Evolutionary conservation across 2,888 invertebrate species (phyloP).

Genomic region (Cantharis flavilabris): DNA sequence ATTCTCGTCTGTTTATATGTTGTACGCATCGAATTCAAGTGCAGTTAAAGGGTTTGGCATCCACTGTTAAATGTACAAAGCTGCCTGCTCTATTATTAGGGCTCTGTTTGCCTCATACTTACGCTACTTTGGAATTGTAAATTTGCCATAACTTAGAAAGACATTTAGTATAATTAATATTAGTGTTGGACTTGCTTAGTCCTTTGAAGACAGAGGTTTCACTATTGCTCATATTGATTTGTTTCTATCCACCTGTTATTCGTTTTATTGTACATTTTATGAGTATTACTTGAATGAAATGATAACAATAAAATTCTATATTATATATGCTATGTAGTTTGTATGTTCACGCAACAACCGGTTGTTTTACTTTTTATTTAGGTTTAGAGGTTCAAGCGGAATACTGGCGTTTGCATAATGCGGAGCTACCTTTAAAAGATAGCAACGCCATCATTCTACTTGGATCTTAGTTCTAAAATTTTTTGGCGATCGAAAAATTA

Average conservation of each 20-base stretch:
- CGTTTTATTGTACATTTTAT: slow-evolving; percentile 58
- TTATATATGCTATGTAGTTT: slow-evolving; percentile 48
- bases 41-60: slow-evolving; percentile 43
- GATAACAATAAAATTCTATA: slow-evolving; percentile 58
- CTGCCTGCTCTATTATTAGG: slow-evolving; percentile 47
- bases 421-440: too few species aligned
- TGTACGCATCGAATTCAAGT: slow-evolving; percentile 52
- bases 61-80: slow-evolving; percentile 51
- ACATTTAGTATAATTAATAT: slow-evolving; percentile 46
- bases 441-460: too few species aligned
- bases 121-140: slow-evolving; percentile 55
- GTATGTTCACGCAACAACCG: too few species aligned
- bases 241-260: slow-evolving; percentile 58
- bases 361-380: too few species aligned
- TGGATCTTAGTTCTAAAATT: too few species aligned
- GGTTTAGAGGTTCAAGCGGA: too few species aligned
- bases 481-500: too few species aligned
- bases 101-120: slow-evolving; percentile 50
- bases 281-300: slow-evolving; percentile 56
- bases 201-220: slow-evolving; percentile 55
- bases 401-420: too few species aligned
- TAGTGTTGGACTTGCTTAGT: slow-evolving; percentile 46
- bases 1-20: slow-evolving; percentile 45
- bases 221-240: slow-evolving; percentile 56
- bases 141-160: slow-evolving; percentile 55